phyloP scores from a whole-genome alignment of 2,797 vertebrate species.

The Sebastes vulpes region DNA sequence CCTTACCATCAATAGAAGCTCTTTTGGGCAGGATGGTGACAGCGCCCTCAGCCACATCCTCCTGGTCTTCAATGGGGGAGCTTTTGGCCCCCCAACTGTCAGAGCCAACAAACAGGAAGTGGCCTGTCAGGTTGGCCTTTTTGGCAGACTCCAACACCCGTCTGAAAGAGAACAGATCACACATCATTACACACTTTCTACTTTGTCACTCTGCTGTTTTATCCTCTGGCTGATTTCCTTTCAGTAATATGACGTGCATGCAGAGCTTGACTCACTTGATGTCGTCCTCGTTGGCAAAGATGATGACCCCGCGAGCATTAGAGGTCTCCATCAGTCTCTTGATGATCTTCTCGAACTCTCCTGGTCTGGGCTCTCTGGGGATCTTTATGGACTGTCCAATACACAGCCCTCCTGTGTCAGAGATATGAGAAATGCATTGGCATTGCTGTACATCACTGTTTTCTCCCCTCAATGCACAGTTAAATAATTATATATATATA shows the following conservation, averaged over 20 bases:
- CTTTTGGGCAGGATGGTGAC: conserved; percentile 94
- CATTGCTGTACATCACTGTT: neutral
- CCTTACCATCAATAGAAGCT: conserved; percentile 91
- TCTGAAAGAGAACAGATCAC: conserved; percentile 72
- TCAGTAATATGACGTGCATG: neutral
- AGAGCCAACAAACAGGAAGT: conserved; percentile 95
- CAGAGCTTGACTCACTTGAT: conserved; percentile 88
- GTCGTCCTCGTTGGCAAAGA: conserved; percentile 96
- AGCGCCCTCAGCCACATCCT: conserved; percentile 90
- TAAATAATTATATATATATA: neutral
- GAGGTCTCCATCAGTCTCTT: conserved; percentile 94
- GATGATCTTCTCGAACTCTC: conserved; percentile 93
- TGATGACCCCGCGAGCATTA: conserved; percentile 92
- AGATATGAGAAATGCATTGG: conserved; percentile 14
- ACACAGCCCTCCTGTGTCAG: conserved; percentile 89
- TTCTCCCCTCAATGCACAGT: neutral
- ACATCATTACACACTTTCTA: neutral
- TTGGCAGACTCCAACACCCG: conserved; percentile 90
- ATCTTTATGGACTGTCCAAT: conserved; percentile 96
- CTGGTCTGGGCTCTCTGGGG: conserved; percentile 91
- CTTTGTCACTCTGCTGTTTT: neutral
- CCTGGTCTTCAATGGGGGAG: conserved; percentile 89
- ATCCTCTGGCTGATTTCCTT: neutral
- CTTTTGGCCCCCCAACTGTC: conserved; percentile 95
- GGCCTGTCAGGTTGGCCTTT: conserved; percentile 90